Percentiles rank a stretch among this genome's conserved stretches.
Evolutionary conservation across 2,888 invertebrate species (phyloP).

Genomic region (Phytoseiulus persimilis): DNA sequence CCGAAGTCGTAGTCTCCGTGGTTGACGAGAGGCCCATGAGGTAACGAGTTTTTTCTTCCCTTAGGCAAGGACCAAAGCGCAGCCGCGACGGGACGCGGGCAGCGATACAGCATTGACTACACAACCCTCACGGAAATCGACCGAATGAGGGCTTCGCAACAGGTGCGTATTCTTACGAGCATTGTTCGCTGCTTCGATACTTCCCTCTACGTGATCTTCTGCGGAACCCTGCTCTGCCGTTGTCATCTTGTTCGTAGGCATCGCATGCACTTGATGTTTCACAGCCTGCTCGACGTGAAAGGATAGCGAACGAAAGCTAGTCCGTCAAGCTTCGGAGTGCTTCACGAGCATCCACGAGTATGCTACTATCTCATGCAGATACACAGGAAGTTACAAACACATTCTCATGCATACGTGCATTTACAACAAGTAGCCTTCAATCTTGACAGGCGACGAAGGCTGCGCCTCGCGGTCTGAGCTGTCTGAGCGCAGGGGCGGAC

Average conservation of each 20-base stretch:
- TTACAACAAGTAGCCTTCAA: not conserved
- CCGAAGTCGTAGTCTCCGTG: too few species aligned
- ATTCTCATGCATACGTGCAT: not conserved
- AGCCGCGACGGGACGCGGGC: conserved; percentile 30
- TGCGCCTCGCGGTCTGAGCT: not conserved
- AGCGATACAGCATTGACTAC: conserved; percentile 38
- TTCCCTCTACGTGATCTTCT: not conserved
- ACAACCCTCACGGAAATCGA: conserved; percentile 38
- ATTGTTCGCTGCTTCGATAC: not conserved
- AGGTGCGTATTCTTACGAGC: conserved; percentile 1
- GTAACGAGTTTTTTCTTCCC: not conserved
- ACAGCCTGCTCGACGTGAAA: too few species aligned
- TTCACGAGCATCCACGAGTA: too few species aligned
- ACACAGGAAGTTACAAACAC: not conserved
- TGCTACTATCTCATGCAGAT: too few species aligned
- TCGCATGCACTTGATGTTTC: too few species aligned
- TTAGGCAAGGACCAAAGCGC: not conserved
- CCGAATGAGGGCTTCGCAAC: conserved; percentile 25
- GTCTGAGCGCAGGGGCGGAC: not conserved
- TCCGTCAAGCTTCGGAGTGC: too few species aligned
- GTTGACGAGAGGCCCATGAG: too few species aligned
- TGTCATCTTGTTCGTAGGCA: not conserved
- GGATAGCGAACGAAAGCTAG: too few species aligned
- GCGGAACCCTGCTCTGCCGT: not conserved
- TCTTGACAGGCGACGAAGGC: not conserved